Conservation (phyloP, 1,140 invertebrate species). For the Leptinotarsa texana region DNA sequence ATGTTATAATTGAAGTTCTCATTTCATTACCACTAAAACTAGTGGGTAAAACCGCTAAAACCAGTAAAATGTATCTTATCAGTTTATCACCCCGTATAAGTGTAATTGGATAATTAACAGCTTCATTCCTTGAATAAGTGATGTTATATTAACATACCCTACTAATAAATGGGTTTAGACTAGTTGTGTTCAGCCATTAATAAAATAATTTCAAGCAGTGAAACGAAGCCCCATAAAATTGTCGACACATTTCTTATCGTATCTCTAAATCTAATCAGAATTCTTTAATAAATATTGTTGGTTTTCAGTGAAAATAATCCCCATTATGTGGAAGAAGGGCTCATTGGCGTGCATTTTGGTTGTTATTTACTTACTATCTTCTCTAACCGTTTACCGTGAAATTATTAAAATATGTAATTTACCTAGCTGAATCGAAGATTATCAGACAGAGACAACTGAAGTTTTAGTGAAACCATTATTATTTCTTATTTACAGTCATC, state of each 20-base stretch:
- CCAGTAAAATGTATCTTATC: conserved; percentile 1
- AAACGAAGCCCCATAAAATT: conserved; percentile 31
- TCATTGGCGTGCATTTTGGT: conserved; percentile 3
- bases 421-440: too few relatives aligned
- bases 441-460: too few relatives aligned
- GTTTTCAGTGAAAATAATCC: conserved; percentile 25
- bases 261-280: conserved; percentile 28
- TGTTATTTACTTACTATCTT: too few relatives aligned
- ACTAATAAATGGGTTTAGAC: conserved; percentile 19
- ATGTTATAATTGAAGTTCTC: too few relatives aligned
- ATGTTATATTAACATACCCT: conserved; percentile 25
- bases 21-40: too few relatives aligned
- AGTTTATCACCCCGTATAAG: neutral
- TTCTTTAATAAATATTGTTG: conserved; percentile 32
- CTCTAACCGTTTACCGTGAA: too few relatives aligned
- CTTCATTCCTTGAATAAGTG: conserved; percentile 23
- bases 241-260: conserved; percentile 31
- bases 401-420: too few relatives aligned
- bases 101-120: conserved; percentile 17
- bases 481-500: too few relatives aligned
- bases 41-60: too few relatives aligned
- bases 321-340: conserved; percentile 9
- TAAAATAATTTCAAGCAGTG: conserved; percentile 29
- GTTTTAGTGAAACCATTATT: too few relatives aligned
- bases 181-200: conserved; percentile 24